phyloP scores from a whole-genome alignment of 1,140 invertebrate species.

The Zaprionus kolodkinae region DNA sequence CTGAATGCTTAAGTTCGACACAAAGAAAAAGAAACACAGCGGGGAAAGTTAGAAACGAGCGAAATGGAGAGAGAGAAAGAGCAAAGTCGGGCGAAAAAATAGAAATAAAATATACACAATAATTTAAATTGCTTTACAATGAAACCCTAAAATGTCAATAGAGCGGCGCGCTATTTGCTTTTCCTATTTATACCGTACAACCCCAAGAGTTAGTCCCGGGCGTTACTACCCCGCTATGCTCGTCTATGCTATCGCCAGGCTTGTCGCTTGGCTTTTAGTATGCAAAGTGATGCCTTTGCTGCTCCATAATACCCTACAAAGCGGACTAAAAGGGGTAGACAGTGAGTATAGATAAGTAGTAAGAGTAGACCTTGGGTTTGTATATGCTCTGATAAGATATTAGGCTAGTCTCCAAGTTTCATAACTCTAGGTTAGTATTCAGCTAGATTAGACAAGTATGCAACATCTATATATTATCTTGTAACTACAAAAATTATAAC shows the following conservation, averaged over 20 bases:
- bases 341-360: background rate
- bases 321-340: background rate
- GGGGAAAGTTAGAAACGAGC: constrained; percentile 9
- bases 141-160: constrained; percentile 82
- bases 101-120: constrained; percentile 78
- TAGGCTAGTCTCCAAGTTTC: background rate
- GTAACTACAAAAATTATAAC: no score
- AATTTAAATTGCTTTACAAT: constrained; percentile 83
- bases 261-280: constrained; percentile 53
- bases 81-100: constrained; percentile 34
- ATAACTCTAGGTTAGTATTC: background rate
- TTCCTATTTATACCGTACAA: constrained; percentile 62
- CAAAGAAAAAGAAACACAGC: constrained; percentile 2
- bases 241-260: constrained; percentile 1
- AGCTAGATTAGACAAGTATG: background rate
- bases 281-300: constrained; percentile 69
- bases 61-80: background rate
- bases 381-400: background rate
- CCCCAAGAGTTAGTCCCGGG: background rate
- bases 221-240: no score
- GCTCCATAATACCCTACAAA: background rate
- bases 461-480: no score
- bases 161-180: constrained; percentile 69
- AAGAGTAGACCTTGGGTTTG: background rate
- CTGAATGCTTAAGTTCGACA: constrained; percentile 77